Evolutionary conservation across 2,888 invertebrate species (phyloP), one percentile per base, ranked within the genome.

Genomic region (Cephus rjabovi): DNA sequence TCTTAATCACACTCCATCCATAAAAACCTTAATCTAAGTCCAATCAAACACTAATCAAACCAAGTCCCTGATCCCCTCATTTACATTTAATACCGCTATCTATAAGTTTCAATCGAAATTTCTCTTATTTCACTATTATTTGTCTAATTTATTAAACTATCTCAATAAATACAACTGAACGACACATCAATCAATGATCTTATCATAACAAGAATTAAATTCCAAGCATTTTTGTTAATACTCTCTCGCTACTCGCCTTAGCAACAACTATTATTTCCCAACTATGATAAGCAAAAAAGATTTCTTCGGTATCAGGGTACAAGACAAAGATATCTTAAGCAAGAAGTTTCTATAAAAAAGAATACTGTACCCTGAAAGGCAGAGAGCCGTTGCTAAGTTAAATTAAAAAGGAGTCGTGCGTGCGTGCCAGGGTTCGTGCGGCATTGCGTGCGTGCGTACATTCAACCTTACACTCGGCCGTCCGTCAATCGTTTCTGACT

Each of bases 391-490:
- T 71, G 71, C 71, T 2, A 11, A 34, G 33, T 30, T 31, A 71
- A 71, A 71, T 71, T 71, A 71, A 71, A 71, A 71, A 31, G 71
- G 23, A 34, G 33, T 34, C 71, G 77, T 77, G 83, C 81, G 80
- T 81, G 79, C 83, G 79, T 82, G 82, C 80, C 31, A 15, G 71
- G 33, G 71, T 71, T 71, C 71, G 79, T 80, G 56, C 6, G 23
- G 9, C 23, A 56, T 56, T 56, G 56, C 56, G 56, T 56, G 82
- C 83, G 84, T 84, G 81, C 79, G 78, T 71, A 71, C 71, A 71
- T 71, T 71, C 71, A 71, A 71, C 71, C 71, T 34, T 34, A 15
- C 12, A 71, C 71, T 34, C 71, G 71, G 34, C 34, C 71, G 71
- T 71, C 71, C 34, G 71, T 34, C 34, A 71, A 34, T 33, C 71